Conservation (phyloP, 2,797 vertebrate species). For the Falco rusticolus region DNA sequence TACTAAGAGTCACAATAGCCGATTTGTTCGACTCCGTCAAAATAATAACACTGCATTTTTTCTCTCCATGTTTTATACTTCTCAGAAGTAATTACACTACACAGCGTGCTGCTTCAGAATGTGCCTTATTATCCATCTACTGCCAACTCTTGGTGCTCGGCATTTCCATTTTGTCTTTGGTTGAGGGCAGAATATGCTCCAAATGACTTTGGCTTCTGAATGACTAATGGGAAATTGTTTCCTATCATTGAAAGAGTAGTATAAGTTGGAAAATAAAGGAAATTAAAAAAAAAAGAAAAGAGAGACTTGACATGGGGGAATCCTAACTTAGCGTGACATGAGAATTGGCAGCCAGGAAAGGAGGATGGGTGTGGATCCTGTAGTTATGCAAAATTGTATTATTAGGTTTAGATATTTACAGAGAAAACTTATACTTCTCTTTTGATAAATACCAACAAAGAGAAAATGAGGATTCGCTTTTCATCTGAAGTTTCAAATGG, state of each 20-base stretch:
- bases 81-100: neutral
- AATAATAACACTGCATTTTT: neutral
- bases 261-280: neutral
- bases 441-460: neutral
- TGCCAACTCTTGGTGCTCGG: neutral
- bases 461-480: neutral
- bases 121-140: neutral
- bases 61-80: neutral
- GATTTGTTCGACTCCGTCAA: neutral
- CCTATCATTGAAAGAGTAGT: neutral
- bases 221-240: neutral
- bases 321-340: neutral
- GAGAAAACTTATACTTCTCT: neutral
- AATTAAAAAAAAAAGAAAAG: neutral
- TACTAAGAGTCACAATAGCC: neutral
- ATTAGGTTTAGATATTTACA: neutral
- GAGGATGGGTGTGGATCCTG: neutral
- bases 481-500: neutral
- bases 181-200: neutral
- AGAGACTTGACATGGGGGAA: neutral
- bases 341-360: neutral
- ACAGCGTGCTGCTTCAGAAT: neutral
- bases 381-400: neutral
- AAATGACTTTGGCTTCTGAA: neutral
- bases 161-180: neutral